Base-by-base conservation (phyloP, 2,797 vertebrate genomes). In the Gambelia wislizenii region DNA sequence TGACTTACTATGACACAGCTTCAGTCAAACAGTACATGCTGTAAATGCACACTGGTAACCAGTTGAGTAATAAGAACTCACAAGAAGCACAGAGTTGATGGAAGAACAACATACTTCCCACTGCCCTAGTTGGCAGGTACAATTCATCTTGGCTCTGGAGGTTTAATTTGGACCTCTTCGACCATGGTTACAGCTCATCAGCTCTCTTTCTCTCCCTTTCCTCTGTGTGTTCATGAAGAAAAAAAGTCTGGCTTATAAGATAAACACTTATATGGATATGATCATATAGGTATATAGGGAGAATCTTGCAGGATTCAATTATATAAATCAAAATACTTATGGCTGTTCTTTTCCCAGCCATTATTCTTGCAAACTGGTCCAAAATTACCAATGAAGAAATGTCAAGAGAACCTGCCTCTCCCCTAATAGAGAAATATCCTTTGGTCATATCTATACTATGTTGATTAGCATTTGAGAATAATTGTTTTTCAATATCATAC, bases 161-260 rank as follows among this genome's bases (percentile, higher is more conserved):
- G 92, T 88, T 93, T 93, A 93, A 90, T 88, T 90, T 92, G 91
- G 91, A 91, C 89, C 84, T 91, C 93, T 94, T 93, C 94, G 88
- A 84, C 89, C 33, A 89, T 92, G 90, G 91, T 92, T 88, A 91
- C 88, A 88, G 87, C 86, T 78, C 47, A 83, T 92, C 90, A 88
- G 85, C 22, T 89, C 93, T 33, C 89, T 82, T 82, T 92, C 87
- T 90, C 84, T 90, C 89, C 78, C 84, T 76, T 86, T 93, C 85
- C 90, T 78, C 72, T 0, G n/a, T 64, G 8, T 0, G 49, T 87
- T 93, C 93, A 90, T 87, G 88, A 89, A 83, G 92, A 87, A 86
- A 92, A 89, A 93, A 89, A 67, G 67, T 81, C 79, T 92, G 36
- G 87, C 89, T 33, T 87, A 83, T 89, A 85, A 82, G 83, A 20